A percentile compares a stretch with the other conserved stretches of the same genome.
Evolutionary conservation across 1,140 invertebrate species (phyloP).

Genomic region (Pachypsylla venusta): DNA sequence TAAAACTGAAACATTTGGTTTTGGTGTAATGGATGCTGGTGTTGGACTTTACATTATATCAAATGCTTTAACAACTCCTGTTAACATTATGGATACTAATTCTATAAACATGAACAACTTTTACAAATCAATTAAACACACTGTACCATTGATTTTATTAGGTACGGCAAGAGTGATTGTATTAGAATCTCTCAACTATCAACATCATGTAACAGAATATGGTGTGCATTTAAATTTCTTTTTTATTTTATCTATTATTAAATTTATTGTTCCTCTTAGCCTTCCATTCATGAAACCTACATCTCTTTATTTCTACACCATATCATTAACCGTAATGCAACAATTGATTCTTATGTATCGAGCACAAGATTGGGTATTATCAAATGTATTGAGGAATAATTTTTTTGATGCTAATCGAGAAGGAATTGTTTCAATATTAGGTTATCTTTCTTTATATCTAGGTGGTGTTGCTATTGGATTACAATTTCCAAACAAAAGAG

Average conservation of each 20-base stretch:
- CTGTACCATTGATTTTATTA: slow-evolving; percentile 43
- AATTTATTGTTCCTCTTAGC: slow-evolving; percentile 48
- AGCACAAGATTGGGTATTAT: slow-evolving; percentile 56
- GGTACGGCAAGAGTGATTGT: slow-evolving; percentile 51
- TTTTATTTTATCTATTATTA: slow-evolving; percentile 71
- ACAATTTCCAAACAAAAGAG: slow-evolving; percentile 34
- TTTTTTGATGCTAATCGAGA: slow-evolving; percentile 75
- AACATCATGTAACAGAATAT: slow-evolving; percentile 79
- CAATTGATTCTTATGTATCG: slow-evolving; percentile 47
- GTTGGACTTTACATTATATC: slow-evolving; percentile 79
- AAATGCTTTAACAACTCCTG: slow-evolving; percentile 62
- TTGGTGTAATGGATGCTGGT: slow-evolving; percentile 86
- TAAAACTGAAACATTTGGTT: slow-evolving; percentile 77
- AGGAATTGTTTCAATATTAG: slow-evolving; percentile 66
- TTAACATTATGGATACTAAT: slow-evolving; percentile 26
- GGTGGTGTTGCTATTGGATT: slow-evolving; percentile 50
- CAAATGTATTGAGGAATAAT: slow-evolving; percentile 36
- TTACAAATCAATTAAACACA: slow-evolving; percentile 15
- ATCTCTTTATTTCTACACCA: slow-evolving; percentile 34
- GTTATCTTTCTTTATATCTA: slow-evolving; percentile 72
- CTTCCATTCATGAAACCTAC: slow-evolving; percentile 34
- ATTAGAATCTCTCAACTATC: slow-evolving; percentile 56
- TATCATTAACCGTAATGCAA: slow-evolving; percentile 45
- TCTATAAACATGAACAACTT: slow-evolving; percentile 3
- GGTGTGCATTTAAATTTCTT: slow-evolving; percentile 97